Base-by-base conservation (phyloP, 2,113 vertebrate genomes). In the Brachyhypopomus gauderio region DNA sequence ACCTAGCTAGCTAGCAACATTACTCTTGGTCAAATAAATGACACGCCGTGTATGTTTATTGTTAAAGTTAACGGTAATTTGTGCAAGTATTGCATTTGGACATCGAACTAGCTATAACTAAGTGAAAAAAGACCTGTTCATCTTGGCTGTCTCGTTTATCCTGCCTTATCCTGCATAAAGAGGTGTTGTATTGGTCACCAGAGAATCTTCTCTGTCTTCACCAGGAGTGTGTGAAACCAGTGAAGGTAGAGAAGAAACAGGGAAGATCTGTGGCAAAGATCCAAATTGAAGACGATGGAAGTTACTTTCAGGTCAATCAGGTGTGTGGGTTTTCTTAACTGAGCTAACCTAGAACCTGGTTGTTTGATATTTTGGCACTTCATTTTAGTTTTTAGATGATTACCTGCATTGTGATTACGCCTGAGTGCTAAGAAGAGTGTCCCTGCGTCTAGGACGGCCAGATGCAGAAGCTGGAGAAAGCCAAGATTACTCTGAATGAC, bases 141-240 rank as follows among this genome's bases (percentile, higher is more conserved):
- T 1, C 6, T 45, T 45, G 5, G 41, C 5, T 52, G 45, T 14
- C 45, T 14, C 45, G 14, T 52, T 52, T 52, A 3, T 14, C 25
- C 30, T 58, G 30, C 8, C n/a, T 62, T 2, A 22, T 22, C 58
- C 52, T 3, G n/a, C n/a, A n/a, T n/a, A 25, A 23, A 36, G 55
- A 7, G 9, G 12, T 34, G 62, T 23, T 48, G 11, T 62, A 27
- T 4, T 63, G 25, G 11, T 20, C 56, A 41, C 0, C 4, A 58
- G 7, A 8, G 7, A 34, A 58, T 66, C 52, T 70, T 30, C n/a
- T 41, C 4, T 80, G 4, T 80, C 84, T 85, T 83, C 52, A 30
- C 3, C 27, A 99, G 98, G 95, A 96, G 70, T 99, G 98, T 85
- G 91, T 96, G 87, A 98, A 99, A 86, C 98, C 97, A 11, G 86